Base-by-base conservation (phyloP, 2,113 vertebrate genomes). In the Numenius arquata region DNA sequence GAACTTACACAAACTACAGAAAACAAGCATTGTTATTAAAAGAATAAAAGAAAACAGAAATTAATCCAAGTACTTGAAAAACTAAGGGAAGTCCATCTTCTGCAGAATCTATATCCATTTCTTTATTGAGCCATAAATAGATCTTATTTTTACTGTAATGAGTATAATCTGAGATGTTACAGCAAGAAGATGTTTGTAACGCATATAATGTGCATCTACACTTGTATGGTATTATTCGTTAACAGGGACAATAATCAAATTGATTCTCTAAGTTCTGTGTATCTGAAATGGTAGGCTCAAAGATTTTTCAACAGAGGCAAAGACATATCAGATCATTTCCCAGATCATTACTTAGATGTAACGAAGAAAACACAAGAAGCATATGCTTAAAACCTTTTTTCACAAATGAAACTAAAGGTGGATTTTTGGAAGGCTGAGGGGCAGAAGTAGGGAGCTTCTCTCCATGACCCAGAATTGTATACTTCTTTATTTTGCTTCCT, bases 41-140 rank as follows among this genome's bases (percentile, higher is more conserved):
- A 94, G 7, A 92, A 75, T 56, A 73, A 85, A 93, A 80, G n/a
- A 34, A 66, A 80, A 65, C 18, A 66, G 15, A 97, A 96, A 68
- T 65, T 0, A 91, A 93, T 86, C 65, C 53, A 90, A 86, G 12
- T 55, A 67, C 48, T 27, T n/a, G 47, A 89, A 96, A 81, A 95
- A 34, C 52, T 63, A 17, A 94, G 20, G 26, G 10, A 93, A 91
- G 45, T 74, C 21, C 65, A 78, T 77, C 34, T 82, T 63, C 36
- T 93, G 23, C 36, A 38, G 55, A 85, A 80, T 85, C n/a, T 52
- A 36, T 40, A 85, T 80, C 40, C 5, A 66, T 45, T 90, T 95
- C 40, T 66, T 93, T 40, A 76, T 18, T 25, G 19, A 88, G 58
- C 18, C 63, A 95, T 68, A 96, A 92, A 78, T 66, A 6, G 11